Percentiles rank a stretch among this genome's conserved stretches.
phyloP scores from a whole-genome alignment of 2,797 vertebrate genomes.

The Aldrovandia affinis region DNA sequence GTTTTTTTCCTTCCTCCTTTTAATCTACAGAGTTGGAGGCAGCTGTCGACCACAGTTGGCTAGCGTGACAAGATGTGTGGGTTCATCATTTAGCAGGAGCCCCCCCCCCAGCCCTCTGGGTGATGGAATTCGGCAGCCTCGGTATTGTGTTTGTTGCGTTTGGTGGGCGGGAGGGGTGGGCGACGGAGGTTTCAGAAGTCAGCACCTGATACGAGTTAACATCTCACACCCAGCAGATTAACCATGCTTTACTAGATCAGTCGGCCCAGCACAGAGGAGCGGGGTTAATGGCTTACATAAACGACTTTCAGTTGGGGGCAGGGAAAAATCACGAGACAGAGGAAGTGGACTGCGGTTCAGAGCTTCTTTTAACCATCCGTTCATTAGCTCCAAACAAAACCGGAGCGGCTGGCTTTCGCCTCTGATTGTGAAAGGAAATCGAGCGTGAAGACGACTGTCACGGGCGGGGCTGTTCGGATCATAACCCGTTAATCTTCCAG shows the following conservation, averaged over 20 bases:
- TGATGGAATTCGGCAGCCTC: slow-evolving; percentile 22
- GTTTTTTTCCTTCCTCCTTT: neutral
- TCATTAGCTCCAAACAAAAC: slow-evolving; percentile 49
- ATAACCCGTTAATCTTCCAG: slow-evolving; percentile 46
- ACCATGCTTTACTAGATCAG: neutral
- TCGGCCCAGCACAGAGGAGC: neutral
- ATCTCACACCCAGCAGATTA: neutral
- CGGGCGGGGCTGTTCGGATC: slow-evolving; percentile 54
- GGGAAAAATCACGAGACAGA: neutral
- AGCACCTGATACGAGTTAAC: slow-evolving; percentile 10
- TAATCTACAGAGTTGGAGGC: slow-evolving; percentile 7
- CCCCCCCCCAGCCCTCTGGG: neutral
- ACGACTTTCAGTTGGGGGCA: slow-evolving; percentile 32
- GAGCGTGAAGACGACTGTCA: slow-evolving; percentile 50
- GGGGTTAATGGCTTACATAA: slow-evolving; percentile 34
- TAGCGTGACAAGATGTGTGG: slow-evolving; percentile 28
- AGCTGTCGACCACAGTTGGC: slow-evolving; percentile 25
- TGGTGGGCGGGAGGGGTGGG: neutral
- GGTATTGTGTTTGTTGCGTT: slow-evolving; percentile 12
- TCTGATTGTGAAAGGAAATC: slow-evolving; percentile 55
- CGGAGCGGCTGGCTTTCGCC: slow-evolving; percentile 50
- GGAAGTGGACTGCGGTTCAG: neutral
- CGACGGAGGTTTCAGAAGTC: slow-evolving; percentile 10
- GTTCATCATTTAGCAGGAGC: slow-evolving; percentile 26
- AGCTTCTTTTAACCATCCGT: slow-evolving; percentile 29